Percentiles rank a stretch among this genome's conserved stretches.
These are phyloP conservation scores for Onthophagus taurus DNA, from an alignment of 1,140 invertebrate species.

Conservation along the genomic window DNA sequence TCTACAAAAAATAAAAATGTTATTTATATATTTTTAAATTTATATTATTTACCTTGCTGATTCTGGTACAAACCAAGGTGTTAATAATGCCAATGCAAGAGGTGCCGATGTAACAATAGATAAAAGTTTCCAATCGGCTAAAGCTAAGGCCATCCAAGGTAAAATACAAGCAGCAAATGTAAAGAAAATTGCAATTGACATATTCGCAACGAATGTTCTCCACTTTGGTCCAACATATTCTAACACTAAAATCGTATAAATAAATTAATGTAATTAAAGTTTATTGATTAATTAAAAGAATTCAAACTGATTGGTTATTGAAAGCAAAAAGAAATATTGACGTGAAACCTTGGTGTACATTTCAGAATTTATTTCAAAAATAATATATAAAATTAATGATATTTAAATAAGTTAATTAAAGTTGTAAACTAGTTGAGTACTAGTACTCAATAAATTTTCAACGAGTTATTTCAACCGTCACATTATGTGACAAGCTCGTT, in stretches of 20 bases:
- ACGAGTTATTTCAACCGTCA: too few species aligned
- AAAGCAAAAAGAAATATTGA: not conserved
- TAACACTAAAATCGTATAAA: conserved; percentile 51
- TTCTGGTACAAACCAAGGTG: conserved; percentile 70
- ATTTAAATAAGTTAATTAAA: too few species aligned
- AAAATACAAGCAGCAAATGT: conserved; percentile 65
- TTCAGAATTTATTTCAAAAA: not conserved
- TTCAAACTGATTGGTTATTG: not conserved
- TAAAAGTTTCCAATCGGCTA: conserved; percentile 67
- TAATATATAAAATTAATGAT: too few species aligned
- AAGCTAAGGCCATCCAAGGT: conserved; percentile 71
- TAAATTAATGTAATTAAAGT: not conserved
- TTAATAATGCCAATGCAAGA: conserved; percentile 54
- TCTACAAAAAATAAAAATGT: conserved; percentile 39
- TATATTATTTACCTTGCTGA: conserved; percentile 52
- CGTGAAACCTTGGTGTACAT: not conserved
- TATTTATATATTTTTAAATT: conserved; percentile 8
- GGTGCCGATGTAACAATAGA: conserved; percentile 66
- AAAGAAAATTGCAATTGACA: conserved; percentile 84
- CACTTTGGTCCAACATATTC: conserved; percentile 83
- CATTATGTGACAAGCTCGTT: too few species aligned
- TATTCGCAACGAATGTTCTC: conserved; percentile 79
- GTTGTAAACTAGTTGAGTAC: too few species aligned
- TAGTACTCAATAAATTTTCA: too few species aligned
- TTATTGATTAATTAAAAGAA: not conserved